These are phyloP conservation scores for Dysidea cf. avara DNA, from an alignment of 37 sponge, comb jelly and placozoan species.

Conservation along the genomic window DNA sequence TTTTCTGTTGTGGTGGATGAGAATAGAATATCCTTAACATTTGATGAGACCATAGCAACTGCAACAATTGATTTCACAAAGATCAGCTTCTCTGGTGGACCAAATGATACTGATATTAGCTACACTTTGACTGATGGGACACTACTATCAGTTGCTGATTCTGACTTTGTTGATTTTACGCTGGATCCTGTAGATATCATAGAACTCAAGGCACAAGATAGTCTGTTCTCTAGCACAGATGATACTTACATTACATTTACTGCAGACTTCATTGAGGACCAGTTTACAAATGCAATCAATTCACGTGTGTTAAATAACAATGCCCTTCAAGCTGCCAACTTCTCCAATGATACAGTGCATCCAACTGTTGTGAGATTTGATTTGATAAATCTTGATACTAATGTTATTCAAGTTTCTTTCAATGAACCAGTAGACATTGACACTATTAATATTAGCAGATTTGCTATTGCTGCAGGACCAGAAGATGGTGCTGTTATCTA, in stretches of 20 bases:
- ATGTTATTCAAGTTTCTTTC: slow-evolving; percentile 57
- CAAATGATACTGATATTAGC: slow-evolving; percentile 14
- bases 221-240: slow-evolving; percentile 52
- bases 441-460: slow-evolving; percentile 20
- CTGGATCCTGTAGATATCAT: slow-evolving; percentile 29
- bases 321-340: slow-evolving; percentile 44
- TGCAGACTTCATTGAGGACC: slow-evolving; percentile 36
- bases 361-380: slow-evolving; percentile 26
- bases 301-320: slow-evolving; percentile 28
- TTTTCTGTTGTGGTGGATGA: slow-evolving; percentile 53
- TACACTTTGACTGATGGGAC: slow-evolving; percentile 37
- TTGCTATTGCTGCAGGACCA: slow-evolving; percentile 38
- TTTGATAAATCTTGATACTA: slow-evolving; percentile 52
- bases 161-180: slow-evolving; percentile 46
- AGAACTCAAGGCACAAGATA: slow-evolving; percentile 59
- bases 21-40: slow-evolving; percentile 44
- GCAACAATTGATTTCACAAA: slow-evolving; percentile 6
- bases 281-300: slow-evolving; percentile 10
- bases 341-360: slow-evolving; percentile 42
- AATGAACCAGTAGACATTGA: slow-evolving; percentile 68
- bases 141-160: not conserved
- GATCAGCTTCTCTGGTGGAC: slow-evolving; percentile 33
- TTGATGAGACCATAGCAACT: slow-evolving; percentile 57
- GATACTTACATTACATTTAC: slow-evolving; percentile 62
- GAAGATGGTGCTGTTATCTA: slow-evolving; percentile 19